A percentile compares a stretch with the other conserved stretches of the same genome.
Evolutionary conservation across 2,888 invertebrate species (phyloP).

Genomic region (Andrena bicolor): DNA sequence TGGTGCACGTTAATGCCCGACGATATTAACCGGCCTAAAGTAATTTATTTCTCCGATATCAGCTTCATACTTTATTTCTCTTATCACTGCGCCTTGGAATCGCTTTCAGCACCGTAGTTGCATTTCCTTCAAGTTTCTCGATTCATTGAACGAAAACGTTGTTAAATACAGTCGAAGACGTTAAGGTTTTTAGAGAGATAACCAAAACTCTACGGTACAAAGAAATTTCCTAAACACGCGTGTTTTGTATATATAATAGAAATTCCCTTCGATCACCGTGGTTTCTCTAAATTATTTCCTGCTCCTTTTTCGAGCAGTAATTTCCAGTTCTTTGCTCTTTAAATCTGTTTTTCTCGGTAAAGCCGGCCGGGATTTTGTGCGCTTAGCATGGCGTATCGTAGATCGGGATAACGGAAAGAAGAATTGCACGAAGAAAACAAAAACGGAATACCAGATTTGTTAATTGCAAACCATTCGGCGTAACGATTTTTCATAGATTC

Average conservation of each 20-base stretch:
- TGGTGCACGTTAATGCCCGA: not conserved
- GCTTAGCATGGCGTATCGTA: not conserved
- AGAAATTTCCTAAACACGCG: not conserved
- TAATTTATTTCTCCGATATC: constrained; percentile 1
- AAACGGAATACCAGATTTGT: not conserved
- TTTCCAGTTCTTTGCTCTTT: not conserved
- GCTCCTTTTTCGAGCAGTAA: not conserved
- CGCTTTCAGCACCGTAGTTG: no score
- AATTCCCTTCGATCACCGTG: not conserved
- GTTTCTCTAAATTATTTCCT: not conserved
- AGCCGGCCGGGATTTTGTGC: constrained; percentile 17
- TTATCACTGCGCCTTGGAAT: not conserved
- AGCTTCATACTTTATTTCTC: not conserved
- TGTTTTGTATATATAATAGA: not conserved
- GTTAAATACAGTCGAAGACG: not conserved
- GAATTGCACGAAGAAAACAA: not conserved
- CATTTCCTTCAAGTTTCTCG: not conserved
- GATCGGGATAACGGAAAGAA: not conserved
- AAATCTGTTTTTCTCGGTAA: not conserved
- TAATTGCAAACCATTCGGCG: not conserved
- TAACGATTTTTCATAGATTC: not conserved
- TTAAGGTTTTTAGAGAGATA: not conserved
- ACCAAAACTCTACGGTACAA: not conserved
- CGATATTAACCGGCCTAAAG: constrained; percentile 12
- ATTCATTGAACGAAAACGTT: not conserved